Evolutionary conservation across 2,888 invertebrate species (phyloP), one percentile per base, ranked within the genome.

Genomic region (Andricus curvator): DNA sequence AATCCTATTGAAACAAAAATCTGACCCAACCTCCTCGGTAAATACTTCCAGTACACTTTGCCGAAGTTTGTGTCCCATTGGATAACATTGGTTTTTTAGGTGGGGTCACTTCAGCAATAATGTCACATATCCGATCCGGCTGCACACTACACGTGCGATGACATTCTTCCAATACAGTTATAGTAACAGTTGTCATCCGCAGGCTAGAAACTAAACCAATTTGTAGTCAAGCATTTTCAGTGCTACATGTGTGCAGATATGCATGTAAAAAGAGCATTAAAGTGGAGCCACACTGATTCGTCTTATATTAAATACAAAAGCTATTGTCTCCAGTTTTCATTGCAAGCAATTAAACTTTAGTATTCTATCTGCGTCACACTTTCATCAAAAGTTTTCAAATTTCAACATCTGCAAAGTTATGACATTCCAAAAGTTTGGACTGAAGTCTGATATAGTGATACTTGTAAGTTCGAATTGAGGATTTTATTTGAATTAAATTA

Each of bases 241-340:
- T 68, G 25, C 20, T 51, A 68, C 25, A 44, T 70, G 15, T 20
- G n/a, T 8, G 37, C 37, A 37, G 33, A n/a, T 5, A 51, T 70
- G 56, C 8, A 33, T 37, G 33, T 5, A 51, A 56, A 51, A 56
- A 51, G n/a, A 56, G 33, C 56, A 56, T 74, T 15, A 74, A 74
- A 56, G 37, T 56, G n/a, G 33, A 74, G 56, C 29, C 51, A 33
- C 33, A 3, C 20, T 51, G 51, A 56, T 74, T 20, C 51, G n/a
- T 74, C 51, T 74, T 33, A 74, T 20, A 74, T 33, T 48, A 56
- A 56, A 56, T 74, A 74, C 56, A 56, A 74, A 74, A 74, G 74
- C 33, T 22, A 74, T 74, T 74, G 51, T 74, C 74, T 56, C 13
- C 74, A 74, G 11, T 33, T 74, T 25, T 13, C 74, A 74, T 56